These are phyloP conservation scores for Sweltsa coloradensis DNA, from an alignment of 1,140 invertebrate species.

Conservation along the genomic window DNA sequence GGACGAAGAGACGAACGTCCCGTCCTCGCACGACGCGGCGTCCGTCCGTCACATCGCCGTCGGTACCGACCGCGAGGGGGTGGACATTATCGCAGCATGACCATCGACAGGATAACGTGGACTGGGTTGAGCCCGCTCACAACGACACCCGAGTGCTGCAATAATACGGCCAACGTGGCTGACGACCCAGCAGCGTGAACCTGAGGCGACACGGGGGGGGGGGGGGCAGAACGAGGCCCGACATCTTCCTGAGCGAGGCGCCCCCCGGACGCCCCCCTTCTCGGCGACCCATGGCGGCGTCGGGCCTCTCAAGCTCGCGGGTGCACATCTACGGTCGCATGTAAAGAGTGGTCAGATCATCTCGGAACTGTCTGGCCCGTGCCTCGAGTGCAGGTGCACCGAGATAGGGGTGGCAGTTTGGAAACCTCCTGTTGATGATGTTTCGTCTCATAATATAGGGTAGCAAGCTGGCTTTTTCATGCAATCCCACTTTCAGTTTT, in stretches of 20 bases:
- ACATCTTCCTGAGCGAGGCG: too few relatives aligned
- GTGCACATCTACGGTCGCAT: slow-evolving; percentile 87
- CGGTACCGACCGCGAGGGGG: slow-evolving; percentile 23
- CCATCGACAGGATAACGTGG: slow-evolving; percentile 9
- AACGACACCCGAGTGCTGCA: slow-evolving; percentile 19
- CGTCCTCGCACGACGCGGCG: slow-evolving; percentile 15
- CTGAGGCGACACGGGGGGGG: too few relatives aligned
- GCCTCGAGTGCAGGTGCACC: slow-evolving; percentile 75
- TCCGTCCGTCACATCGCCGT: slow-evolving; percentile 17
- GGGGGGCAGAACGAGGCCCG: too few relatives aligned
- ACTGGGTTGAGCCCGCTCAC: background rate
- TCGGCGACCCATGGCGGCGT: slow-evolving; percentile 33
- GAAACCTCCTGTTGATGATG: too few relatives aligned
- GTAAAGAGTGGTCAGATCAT: slow-evolving; percentile 77
- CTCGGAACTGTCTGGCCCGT: slow-evolving; percentile 66
- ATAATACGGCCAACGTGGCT: slow-evolving; percentile 23
- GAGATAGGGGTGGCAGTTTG: slow-evolving; percentile 76
- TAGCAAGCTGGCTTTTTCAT: too few relatives aligned
- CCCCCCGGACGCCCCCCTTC: too few relatives aligned
- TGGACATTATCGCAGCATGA: slow-evolving; percentile 20
- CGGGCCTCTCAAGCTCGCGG: slow-evolving; percentile 63
- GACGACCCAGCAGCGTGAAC: background rate
- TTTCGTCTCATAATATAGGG: too few relatives aligned
- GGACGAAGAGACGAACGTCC: slow-evolving; percentile 22
- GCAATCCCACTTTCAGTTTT: too few relatives aligned